Percentiles rank a stretch among this genome's conserved stretches.
These are phyloP conservation scores for Neria commutata DNA, from an alignment of 2,888 invertebrate genomes.

Conservation along the genomic window DNA sequence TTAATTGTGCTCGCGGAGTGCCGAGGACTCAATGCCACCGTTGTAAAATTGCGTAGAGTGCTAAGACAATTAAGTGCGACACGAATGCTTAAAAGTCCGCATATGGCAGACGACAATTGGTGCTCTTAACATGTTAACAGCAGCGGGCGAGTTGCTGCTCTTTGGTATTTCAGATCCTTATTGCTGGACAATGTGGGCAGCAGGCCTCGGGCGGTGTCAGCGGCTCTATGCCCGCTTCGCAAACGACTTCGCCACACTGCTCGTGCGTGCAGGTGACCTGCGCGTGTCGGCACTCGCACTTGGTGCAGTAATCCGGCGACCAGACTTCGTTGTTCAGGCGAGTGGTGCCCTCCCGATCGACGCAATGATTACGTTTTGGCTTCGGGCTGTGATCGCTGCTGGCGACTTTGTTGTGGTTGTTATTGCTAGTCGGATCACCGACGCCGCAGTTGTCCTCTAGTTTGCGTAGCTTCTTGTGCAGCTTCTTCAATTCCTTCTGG, in stretches of 20 bases:
- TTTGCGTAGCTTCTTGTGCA: conserved; percentile 63
- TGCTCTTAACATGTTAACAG: too few relatives aligned
- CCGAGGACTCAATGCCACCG: too few relatives aligned
- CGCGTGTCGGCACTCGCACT: conserved; percentile 63
- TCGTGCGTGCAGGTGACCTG: conserved; percentile 63
- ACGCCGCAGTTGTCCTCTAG: conserved; percentile 57
- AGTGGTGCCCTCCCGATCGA: conserved; percentile 59
- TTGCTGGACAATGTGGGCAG: conserved; percentile 60
- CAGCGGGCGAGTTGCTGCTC: too few relatives aligned
- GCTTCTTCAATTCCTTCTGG: conserved; percentile 64
- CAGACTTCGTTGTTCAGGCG: conserved; percentile 63
- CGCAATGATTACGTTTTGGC: conserved; percentile 56
- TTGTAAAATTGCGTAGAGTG: too few relatives aligned
- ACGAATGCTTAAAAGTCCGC: too few relatives aligned
- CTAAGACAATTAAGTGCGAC: too few relatives aligned
- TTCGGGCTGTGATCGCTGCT: conserved; percentile 30
- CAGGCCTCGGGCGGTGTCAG: conserved; percentile 60
- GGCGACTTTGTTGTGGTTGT: conserved; percentile 6
- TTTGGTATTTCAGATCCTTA: too few relatives aligned
- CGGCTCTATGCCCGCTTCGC: conserved; percentile 53
- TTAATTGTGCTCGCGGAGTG: too few relatives aligned
- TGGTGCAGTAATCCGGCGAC: conserved; percentile 63
- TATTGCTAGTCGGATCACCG: neutral
- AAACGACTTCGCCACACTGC: conserved; percentile 59
- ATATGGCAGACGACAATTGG: too few relatives aligned